phyloP scores from a whole-genome alignment of 2,797 vertebrate species.

The Hypotaenidia okinawae region DNA sequence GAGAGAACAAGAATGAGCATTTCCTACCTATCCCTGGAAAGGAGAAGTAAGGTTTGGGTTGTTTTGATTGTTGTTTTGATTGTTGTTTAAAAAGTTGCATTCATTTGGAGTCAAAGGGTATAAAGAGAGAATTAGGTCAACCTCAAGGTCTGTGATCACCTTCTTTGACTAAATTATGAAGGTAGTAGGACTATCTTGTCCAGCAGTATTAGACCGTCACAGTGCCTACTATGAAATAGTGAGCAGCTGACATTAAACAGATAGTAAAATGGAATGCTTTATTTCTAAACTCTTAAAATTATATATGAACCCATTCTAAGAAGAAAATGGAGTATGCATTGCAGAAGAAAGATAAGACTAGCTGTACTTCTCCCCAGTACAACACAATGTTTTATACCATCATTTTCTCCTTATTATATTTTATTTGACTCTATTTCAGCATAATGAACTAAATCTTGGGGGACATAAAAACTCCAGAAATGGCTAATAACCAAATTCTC shows the following conservation, averaged over 20 bases:
- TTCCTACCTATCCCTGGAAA: accelerated
- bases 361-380: neutral
- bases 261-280: constrained; percentile 38
- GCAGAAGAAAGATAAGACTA: constrained; percentile 30
- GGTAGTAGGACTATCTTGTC: neutral
- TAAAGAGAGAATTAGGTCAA: neutral
- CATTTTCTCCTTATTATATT: constrained; percentile 50
- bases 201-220: neutral
- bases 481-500: constrained; percentile 21
- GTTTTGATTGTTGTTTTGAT: neutral
- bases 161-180: neutral
- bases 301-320: constrained; percentile 35
- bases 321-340: constrained; percentile 31
- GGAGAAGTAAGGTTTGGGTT: neutral
- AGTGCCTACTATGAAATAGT: neutral
- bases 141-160: neutral
- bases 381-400: constrained; percentile 13
- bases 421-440: constrained; percentile 45
- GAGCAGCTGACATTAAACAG: constrained; percentile 21
- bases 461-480: neutral
- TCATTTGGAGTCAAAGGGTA: neutral
- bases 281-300: constrained; percentile 53
- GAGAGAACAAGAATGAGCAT: neutral
- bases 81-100: neutral
- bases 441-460: constrained; percentile 30